Base-by-base conservation (phyloP, 2,888 invertebrate genomes). In the Syritta pipiens region DNA sequence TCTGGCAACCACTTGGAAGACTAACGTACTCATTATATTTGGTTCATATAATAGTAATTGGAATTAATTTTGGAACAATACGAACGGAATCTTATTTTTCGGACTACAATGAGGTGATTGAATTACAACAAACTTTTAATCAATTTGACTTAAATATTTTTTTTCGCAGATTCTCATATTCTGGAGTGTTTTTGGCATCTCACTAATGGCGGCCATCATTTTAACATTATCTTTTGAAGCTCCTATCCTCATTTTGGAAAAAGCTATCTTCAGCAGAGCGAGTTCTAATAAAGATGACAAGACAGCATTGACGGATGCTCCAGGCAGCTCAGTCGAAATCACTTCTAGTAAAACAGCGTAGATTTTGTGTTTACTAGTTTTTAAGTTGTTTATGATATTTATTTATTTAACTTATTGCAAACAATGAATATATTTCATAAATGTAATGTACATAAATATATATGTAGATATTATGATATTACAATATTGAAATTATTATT, bases 1-100 rank as follows among this genome's bases (percentile, higher is more conserved):
- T 77, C 2, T 83, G 82, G 82, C 82, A 83, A 35, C 83, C 82
- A 3, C 5, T 84, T 0, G 71, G 76, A 9, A 68, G 82, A 28
- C 44, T 83, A 6, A 82, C 67, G 1, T 83, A 82, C 51, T 51
- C 59, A 6, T 69, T 82, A 32, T 83, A 82, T 30, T 24, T 84
- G 4, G 57, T 76, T 4, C 82, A 83, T 44, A 32, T 82, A 1
- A 30, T 69, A 1, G 32, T 84, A 0, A 63, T 81, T 35, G 10
- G 44, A 9, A 30, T 81, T 1, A 55, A 63, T 5, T 60, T 65
- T 9, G 82, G 67, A 14, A 68, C 40, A 3, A 22, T 69, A 0
- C 57, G 68, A 26, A 74, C 81, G 1, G 65, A 60, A 14, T 5
- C n/a, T 0, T 51, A 71, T 19, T 79, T 83, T 35, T 67, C 81